Conservation (phyloP, 2,888 invertebrate genomes). For the Brachyptera putata region DNA sequence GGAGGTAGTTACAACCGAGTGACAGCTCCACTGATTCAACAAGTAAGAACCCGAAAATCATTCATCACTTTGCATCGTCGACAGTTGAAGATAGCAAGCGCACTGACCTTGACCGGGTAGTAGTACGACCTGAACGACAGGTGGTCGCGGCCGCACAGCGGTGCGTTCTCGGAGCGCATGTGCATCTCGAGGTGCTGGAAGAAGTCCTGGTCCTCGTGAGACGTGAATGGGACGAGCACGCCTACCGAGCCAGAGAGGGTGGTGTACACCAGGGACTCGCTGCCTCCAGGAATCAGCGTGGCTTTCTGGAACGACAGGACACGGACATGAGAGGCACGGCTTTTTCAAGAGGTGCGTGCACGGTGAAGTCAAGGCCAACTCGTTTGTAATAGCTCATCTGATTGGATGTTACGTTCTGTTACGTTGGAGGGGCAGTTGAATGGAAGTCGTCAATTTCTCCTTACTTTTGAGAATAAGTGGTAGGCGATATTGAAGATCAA, state of each 20-base stretch:
- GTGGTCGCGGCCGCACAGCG: constrained; percentile 96
- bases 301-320: constrained; percentile 55
- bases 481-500: too few relatives aligned
- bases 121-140: constrained; percentile 95
- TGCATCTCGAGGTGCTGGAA: constrained; percentile 99
- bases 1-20: too few relatives aligned
- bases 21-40: too few relatives aligned
- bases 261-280: constrained; percentile 93
- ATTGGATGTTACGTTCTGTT: too few relatives aligned
- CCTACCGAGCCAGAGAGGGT: constrained; percentile 93
- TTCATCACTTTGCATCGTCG: too few relatives aligned
- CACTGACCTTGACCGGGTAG: constrained; percentile 85
- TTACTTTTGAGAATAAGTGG: too few relatives aligned
- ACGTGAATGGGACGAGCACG: constrained; percentile 89
- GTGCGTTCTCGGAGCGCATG: constrained; percentile 95
- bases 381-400: too few relatives aligned
- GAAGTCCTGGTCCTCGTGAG: constrained; percentile 96
- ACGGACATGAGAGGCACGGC: background rate
- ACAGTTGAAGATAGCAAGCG: too few relatives aligned
- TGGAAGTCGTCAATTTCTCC: too few relatives aligned
- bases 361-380: too few relatives aligned
- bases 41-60: too few relatives aligned
- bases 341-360: background rate
- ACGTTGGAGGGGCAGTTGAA: too few relatives aligned
- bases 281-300: constrained; percentile 94